These are phyloP conservation scores for Enteromius fasciolatus DNA, from an alignment of 2,797 vertebrate genomes.

Conservation along the genomic window DNA sequence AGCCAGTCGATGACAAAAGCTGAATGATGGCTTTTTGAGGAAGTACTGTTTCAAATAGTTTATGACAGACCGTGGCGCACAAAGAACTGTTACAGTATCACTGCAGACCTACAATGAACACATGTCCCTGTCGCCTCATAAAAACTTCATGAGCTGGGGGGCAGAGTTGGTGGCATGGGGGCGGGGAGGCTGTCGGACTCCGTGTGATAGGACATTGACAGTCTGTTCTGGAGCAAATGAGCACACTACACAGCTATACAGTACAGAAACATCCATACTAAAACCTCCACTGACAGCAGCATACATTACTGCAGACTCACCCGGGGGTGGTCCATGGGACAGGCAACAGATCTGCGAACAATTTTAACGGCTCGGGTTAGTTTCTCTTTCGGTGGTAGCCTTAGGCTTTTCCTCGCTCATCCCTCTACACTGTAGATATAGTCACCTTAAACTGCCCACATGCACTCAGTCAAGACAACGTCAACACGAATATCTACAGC, in stretches of 20 bases:
- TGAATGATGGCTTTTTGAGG: slow-evolving; percentile 28
- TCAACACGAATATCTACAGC: slow-evolving; percentile 41
- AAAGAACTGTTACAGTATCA: slow-evolving; percentile 27
- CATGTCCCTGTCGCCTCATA: slow-evolving; percentile 34
- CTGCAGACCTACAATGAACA: slow-evolving; percentile 26
- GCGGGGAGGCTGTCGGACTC: neutral
- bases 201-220: slow-evolving; percentile 42
- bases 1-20: neutral
- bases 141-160: slow-evolving; percentile 29
- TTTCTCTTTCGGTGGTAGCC: slow-evolving; percentile 40
- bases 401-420: slow-evolving; percentile 26
- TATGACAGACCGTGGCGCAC: neutral
- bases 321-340: slow-evolving; percentile 35
- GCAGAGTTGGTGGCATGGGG: slow-evolving; percentile 6
- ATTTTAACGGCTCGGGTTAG: slow-evolving; percentile 36
- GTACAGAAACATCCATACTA: slow-evolving; percentile 37
- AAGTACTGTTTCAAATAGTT: slow-evolving; percentile 20
- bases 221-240: slow-evolving; percentile 27
- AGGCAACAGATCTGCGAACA: slow-evolving; percentile 22
- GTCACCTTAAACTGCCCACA: slow-evolving; percentile 41
- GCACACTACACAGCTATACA: neutral
- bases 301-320: slow-evolving; percentile 32
- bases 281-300: slow-evolving; percentile 23
- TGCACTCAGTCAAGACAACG: slow-evolving; percentile 21
- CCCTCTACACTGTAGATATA: slow-evolving; percentile 44